Percentiles rank a stretch among this genome's conserved stretches.
These are phyloP conservation scores for Umimayanthus chanpuru DNA, from an alignment of 92 coral and sea anemone genomes.

Conservation along the genomic window DNA sequence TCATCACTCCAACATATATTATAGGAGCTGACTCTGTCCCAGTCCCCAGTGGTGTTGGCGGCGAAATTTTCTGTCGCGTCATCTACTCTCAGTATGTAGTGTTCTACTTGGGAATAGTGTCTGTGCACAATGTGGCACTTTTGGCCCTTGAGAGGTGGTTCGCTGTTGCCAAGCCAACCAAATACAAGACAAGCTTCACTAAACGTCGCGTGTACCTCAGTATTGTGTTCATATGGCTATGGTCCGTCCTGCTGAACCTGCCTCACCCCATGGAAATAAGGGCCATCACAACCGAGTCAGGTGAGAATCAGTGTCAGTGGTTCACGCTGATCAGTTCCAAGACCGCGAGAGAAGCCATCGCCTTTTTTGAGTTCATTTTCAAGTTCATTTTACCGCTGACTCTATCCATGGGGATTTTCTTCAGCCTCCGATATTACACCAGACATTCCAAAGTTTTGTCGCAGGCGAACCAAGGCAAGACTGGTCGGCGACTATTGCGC, in stretches of 20 bases:
- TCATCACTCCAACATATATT: constrained; percentile 72
- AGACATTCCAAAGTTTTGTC: constrained; percentile 17
- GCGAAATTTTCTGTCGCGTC: constrained; percentile 85
- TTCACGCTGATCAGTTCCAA: constrained; percentile 7
- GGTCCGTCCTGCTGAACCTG: constrained; percentile 28
- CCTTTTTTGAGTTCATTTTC: constrained; percentile 40
- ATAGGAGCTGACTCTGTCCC: constrained; percentile 75
- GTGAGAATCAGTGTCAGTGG: constrained; percentile 40
- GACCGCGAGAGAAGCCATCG: constrained; percentile 32
- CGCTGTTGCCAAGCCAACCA: constrained; percentile 68
- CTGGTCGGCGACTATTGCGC: constrained; percentile 67
- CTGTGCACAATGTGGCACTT: constrained; percentile 76
- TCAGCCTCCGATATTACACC: constrained; percentile 28
- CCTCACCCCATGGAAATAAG: constrained; percentile 47
- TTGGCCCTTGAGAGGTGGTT: constrained; percentile 82
- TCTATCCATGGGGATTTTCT: constrained; percentile 32
- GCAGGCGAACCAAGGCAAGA: constrained; percentile 26
- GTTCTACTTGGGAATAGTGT: constrained; percentile 82
- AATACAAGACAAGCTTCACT: constrained; percentile 64
- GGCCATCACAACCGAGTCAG: neutral
- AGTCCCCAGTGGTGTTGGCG: constrained; percentile 79
- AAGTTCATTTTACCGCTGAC: constrained; percentile 36
- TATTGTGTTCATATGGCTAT: constrained; percentile 39
- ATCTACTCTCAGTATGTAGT: constrained; percentile 76
- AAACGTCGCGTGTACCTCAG: constrained; percentile 49